A percentile compares a stretch with the other conserved stretches of the same genome.
phyloP scores from a whole-genome alignment of 2,797 vertebrate genomes.

The Margarornis squamiger region DNA sequence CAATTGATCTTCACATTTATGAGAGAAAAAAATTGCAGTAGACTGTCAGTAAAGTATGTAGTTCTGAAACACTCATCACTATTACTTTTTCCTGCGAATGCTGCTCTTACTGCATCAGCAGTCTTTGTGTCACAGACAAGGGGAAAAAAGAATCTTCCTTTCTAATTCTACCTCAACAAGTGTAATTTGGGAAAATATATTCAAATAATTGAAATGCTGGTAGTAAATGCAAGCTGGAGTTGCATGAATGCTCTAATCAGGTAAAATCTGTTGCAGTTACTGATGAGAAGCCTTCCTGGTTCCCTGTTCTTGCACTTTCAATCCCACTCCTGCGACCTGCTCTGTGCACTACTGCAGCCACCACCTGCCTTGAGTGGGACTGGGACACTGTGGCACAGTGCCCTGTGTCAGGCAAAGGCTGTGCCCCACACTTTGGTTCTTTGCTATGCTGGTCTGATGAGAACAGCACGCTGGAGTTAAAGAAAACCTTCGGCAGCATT shows the following conservation, averaged over 20 bases:
- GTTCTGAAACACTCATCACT: background rate
- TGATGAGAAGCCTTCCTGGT: background rate
- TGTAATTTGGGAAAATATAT: background rate
- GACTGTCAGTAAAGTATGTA: background rate
- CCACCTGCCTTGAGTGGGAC: fast-evolving
- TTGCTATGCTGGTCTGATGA: background rate
- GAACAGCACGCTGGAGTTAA: background rate
- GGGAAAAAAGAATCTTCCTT: background rate
- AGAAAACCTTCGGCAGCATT: background rate
- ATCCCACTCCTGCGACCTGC: background rate
- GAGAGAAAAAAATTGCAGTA: background rate
- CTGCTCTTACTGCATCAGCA: background rate
- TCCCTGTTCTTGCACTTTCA: background rate
- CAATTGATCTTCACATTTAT: background rate
- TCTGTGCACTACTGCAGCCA: background rate
- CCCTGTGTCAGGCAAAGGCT: background rate
- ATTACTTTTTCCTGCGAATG: background rate
- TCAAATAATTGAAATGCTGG: background rate
- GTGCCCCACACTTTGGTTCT: background rate
- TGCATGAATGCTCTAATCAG: background rate
- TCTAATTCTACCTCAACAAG: background rate
- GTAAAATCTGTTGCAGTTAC: background rate
- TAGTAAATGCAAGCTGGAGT: background rate
- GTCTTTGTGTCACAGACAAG: background rate
- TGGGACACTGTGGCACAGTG: background rate